Evolutionary conservation across 2,888 invertebrate genomes (phyloP), one percentile per base, ranked within the genome.

Genomic region (Zygogramma bicolorata): DNA sequence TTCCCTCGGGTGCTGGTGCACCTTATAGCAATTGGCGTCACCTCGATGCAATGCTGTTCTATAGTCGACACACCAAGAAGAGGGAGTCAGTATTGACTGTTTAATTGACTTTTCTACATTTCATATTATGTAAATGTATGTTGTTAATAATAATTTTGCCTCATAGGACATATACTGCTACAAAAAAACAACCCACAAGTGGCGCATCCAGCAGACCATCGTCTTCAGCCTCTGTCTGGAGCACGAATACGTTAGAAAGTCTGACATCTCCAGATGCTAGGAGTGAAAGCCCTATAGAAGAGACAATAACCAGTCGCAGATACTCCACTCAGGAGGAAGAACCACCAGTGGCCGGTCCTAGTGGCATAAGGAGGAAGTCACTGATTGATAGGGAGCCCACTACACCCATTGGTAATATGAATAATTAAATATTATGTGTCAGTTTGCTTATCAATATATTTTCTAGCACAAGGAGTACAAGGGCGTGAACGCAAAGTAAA

Each of bases 41-140:
- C 18, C 40, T 25, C 18, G 18, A 38, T 38, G 38, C 13, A 22
- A 66, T 59, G 66, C 27, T 58, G 1, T 66, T 66, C 27, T 66
- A 58, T 27, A 58, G 18, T 38, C 38, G 59, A 58, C 59, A 27
- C 25, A 66, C 66, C 2, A 66, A 66, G 58, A n/a, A 31, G 25
- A 57, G 66, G 15, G 40, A 40, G 58, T 59, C 34, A 60, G 60
- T 60, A 60, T 60, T 60, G 13, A 38, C 60, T 60, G 60, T 60
- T 60, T 60, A 31, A 60, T 34, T 60, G 31, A 15, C n/a, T 22
- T 65, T 34, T 49, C 34, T 31, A 42, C 15, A 42, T 34, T 34
- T n/a, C n/a, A n/a, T n/a, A n/a, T n/a, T n/a, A n/a, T n/a, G n/a
- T n/a, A n/a, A n/a, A n/a, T n/a, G n/a, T n/a, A n/a, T n/a, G n/a